Base-by-base conservation (phyloP, 2,113 vertebrate species). In the Rhinopithecus roxellana region DNA sequence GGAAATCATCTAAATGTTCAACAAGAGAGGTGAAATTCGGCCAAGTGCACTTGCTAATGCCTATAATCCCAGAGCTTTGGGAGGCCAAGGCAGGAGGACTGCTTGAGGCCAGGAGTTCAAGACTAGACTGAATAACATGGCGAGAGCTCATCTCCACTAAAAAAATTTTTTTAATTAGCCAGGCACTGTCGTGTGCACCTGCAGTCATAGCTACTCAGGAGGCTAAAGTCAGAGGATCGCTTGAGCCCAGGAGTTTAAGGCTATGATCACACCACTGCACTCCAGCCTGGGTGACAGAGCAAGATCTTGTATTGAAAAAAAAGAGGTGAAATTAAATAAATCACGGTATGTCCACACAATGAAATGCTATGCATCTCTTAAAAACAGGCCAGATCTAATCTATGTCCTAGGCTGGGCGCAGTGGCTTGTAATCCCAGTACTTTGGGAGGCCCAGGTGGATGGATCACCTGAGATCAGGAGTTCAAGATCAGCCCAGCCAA, bases 1-100 rank as follows among this genome's bases (percentile, higher is more conserved):
- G 35, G 40, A 92, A 96, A 95, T 93, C 61, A 95, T 32, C 35
- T 82, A 95, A 79, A 43, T 69, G 30, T 38, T 50, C 57, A 25
- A 81, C 43, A 59, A 84, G 86, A 93, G 11, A 59, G 7, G 23
- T 40, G 2, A 90, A 72, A 72, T 89, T 85, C 13, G 13, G 6
- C 74, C 25, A 14, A 43, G 40, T 1, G 7, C 23, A 16, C 13
- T 16, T 27, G 40, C 74, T 16, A 25, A 45, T 27, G 7, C 40
- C 40, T 45, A 0, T 45, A 30, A 77, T 27, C 40, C 74, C 27
- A 30, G 7, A 43, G 14, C 25, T 45, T 16, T 30, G 40, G 74
- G 74, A 77, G 40, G 40, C 74, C 40, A 45, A 45, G 40, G 25
- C 40, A 40, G 13, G 40, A 77, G 25, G 23, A 77, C 43, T 6